A percentile compares a stretch with the other conserved stretches of the same genome.
These are phyloP conservation scores for Drepanosiphum platanoidis DNA, from an alignment of 2,888 invertebrate genomes.

Conservation along the genomic window DNA sequence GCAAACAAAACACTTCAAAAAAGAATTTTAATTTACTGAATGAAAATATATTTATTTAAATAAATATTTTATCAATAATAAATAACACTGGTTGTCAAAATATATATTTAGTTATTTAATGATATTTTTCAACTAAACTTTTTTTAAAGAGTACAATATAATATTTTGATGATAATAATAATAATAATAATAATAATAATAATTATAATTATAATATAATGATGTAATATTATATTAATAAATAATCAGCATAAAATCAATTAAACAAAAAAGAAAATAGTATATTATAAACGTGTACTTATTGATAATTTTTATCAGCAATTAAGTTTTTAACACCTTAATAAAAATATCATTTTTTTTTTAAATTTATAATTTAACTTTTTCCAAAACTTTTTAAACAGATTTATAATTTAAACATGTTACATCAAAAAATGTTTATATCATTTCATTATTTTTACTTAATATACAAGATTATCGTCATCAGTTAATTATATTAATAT, in stretches of 20 bases:
- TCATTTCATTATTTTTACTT: background rate
- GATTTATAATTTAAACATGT: background rate
- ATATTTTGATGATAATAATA: conserved; percentile 15
- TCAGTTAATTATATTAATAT: background rate
- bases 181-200: conserved; percentile 3
- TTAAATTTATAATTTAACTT: background rate
- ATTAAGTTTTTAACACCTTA: conserved; percentile 2
- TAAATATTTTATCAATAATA: background rate
- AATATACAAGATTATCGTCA: conserved; percentile 22
- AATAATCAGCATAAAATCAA: conserved; percentile 21
- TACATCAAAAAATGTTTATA: background rate
- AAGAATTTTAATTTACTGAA: too few relatives aligned
- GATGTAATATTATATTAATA: conserved; percentile 17
- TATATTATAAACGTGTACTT: conserved; percentile 18
- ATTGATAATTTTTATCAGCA: background rate
- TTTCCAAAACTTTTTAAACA: conserved; percentile 3
- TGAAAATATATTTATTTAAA: background rate
- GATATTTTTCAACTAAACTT: conserved; percentile 19
- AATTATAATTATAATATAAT: conserved; percentile 32
- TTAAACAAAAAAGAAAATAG: conserved; percentile 12
- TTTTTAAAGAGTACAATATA: background rate
- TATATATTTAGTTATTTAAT: conserved; percentile 23
- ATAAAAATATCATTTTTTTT: background rate
- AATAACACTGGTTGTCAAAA: conserved; percentile 2
- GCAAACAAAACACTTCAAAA: too few relatives aligned